Base-by-base conservation (phyloP, 2,797 vertebrate species). In the Coregonus suidteri region DNA sequence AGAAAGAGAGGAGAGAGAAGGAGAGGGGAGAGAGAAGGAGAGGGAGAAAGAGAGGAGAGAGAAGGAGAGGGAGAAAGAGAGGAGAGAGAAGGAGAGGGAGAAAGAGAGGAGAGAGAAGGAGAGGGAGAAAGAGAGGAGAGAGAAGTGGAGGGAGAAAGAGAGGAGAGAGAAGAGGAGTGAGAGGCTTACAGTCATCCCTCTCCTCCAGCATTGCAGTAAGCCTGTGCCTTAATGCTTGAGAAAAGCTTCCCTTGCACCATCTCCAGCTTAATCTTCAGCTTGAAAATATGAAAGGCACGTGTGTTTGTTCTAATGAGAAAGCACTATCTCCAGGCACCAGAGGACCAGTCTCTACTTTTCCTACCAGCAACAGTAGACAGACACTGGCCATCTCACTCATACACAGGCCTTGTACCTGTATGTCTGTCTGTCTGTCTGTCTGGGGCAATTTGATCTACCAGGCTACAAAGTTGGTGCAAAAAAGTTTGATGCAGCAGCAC, bases 281-380 rank as follows among this genome's bases (percentile, higher is more conserved):
- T 84, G 81, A 84, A 80, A 81, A 86, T 83, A 88, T 86, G 84
- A 91, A 85, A 89, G 83, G 81, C 74, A 73, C 76, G 69, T 70
- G 75, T 85, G 83, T 87, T 90, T 88, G 87, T 90, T 90, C 77
- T 85, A 85, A 83, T 83, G 74, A 87, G 84, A 80, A 84, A 83
- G 84, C 73, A 76, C 76, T 82, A 84, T 89, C 84, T 86, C 71
- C 56, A 66, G 62, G 75, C 52, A 31, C 75, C 74, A 80, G 76
- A 77, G 77, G 67, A 87, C 35, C 75, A 25, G n/a, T 35, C 47
- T 71, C 65, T 75, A 16, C 71, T 18, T 75, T 59, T 52, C 73
- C 66, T 25, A 53, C 35, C 62, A 51, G 53, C 75, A 75, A 69
- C 65, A 68, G 52, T 31, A 73, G 53, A 67, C 51, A 54, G 52